Evolutionary conservation across 2,113 vertebrate genomes (phyloP).

Genomic region (Brachypodius melanocephalos): DNA sequence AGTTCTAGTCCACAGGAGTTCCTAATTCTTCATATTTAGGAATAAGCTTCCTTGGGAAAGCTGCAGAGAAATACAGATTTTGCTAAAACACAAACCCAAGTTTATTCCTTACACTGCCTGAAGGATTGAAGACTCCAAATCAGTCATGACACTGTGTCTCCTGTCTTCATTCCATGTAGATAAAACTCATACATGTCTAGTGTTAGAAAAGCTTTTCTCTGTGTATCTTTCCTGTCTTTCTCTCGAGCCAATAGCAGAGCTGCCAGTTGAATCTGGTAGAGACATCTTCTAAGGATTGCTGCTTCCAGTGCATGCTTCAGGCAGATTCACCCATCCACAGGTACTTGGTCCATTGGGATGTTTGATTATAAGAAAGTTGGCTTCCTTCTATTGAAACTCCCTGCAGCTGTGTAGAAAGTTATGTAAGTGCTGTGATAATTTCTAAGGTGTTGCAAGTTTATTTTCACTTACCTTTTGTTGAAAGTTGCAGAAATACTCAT

Average conservation of each 20-base stretch:
- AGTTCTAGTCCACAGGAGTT: neutral
- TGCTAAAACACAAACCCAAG: neutral
- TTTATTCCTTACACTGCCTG: neutral
- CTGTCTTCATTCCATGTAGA: neutral
- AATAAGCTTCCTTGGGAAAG: neutral
- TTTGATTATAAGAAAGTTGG: neutral
- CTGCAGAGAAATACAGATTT: neutral
- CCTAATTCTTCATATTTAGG: neutral
- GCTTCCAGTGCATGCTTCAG: neutral
- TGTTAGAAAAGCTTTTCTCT: neutral
- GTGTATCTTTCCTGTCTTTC: neutral
- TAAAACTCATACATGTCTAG: neutral
- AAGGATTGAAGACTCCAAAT: neutral
- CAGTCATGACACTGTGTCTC: rapidly evolving
- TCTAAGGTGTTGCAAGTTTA: neutral
- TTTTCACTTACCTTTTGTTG: neutral
- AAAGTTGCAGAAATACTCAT: neutral
- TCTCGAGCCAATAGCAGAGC: neutral
- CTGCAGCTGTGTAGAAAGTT: neutral
- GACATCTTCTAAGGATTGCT: neutral
- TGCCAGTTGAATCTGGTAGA: neutral
- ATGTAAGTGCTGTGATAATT: neutral
- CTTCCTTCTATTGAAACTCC: neutral
- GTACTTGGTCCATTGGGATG: neutral
- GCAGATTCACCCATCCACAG: neutral